Percentiles rank a stretch among this genome's conserved stretches.
Evolutionary conservation across 2,113 vertebrate genomes (phyloP).

Genomic region (Anseranas semipalmata): DNA sequence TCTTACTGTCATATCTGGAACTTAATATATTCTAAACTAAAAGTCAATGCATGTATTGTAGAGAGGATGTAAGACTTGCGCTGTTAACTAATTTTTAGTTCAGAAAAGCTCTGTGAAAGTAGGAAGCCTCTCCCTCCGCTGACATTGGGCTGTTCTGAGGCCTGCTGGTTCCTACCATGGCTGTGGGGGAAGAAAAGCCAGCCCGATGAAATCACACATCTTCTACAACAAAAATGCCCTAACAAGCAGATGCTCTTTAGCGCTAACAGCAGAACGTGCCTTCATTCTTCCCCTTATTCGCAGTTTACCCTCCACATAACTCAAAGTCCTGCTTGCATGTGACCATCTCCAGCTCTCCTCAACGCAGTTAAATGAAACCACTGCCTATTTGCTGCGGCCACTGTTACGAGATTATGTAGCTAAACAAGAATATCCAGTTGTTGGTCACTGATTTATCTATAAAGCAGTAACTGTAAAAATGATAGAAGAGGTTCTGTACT

Average conservation of each 20-base stretch:
- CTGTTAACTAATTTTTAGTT: neutral
- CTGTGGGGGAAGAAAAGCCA: neutral
- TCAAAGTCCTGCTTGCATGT: fast-evolving
- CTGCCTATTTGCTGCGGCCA: neutral
- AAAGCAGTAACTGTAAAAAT: constrained; percentile 73
- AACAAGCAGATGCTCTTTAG: neutral
- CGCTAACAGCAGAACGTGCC: neutral
- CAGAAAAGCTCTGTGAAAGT: neutral
- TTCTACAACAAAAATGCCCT: neutral
- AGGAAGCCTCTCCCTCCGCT: neutral
- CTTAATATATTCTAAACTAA: neutral
- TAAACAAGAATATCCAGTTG: constrained; percentile 57
- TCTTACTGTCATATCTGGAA: neutral
- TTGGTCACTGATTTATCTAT: constrained; percentile 68
- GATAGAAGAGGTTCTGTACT: constrained; percentile 55
- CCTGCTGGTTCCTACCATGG: fast-evolving
- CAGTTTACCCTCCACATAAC: neutral
- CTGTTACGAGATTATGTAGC: constrained; percentile 42
- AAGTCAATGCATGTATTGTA: neutral
- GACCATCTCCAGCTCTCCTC: neutral
- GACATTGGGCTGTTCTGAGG: neutral
- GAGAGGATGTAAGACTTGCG: neutral
- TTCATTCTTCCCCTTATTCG: neutral
- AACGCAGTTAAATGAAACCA: neutral
- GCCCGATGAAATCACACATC: neutral